These are phyloP conservation scores for Poeciliopsis prolifica DNA, from an alignment of 2,113 vertebrate species.

Conservation along the genomic window DNA sequence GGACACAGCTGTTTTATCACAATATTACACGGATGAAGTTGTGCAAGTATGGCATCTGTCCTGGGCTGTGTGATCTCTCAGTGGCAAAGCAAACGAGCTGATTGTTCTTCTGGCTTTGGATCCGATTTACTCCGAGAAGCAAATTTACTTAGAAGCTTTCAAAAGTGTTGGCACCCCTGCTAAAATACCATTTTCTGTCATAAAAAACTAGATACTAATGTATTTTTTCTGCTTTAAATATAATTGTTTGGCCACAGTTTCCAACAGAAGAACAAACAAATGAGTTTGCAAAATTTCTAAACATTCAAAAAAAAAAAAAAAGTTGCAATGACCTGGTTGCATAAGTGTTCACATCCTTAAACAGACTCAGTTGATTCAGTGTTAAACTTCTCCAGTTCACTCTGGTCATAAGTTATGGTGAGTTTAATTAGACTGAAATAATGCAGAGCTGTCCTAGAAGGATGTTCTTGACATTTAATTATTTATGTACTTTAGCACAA, in stretches of 20 bases:
- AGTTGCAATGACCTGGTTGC: neutral
- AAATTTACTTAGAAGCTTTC: neutral
- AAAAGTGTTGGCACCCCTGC: neutral
- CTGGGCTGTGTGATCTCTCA: constrained; percentile 36
- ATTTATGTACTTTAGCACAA: too few species aligned
- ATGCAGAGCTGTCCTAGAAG: neutral
- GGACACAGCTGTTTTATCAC: constrained; percentile 36
- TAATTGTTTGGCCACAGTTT: too few species aligned
- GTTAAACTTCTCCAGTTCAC: neutral
- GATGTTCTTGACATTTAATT: neutral
- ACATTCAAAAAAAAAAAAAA: too few species aligned
- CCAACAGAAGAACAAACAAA: neutral
- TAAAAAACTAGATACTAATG: neutral
- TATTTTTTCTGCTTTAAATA: too few species aligned
- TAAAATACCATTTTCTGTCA: neutral
- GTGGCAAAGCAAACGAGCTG: constrained; percentile 8
- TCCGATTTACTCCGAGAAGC: neutral
- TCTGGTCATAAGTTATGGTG: neutral
- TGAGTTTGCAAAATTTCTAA: neutral
- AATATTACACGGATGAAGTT: constrained; percentile 38
- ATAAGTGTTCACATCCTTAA: neutral
- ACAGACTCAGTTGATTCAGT: neutral
- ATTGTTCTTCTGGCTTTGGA: constrained; percentile 17
- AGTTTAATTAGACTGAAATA: neutral
- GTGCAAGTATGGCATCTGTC: constrained; percentile 15